Evolutionary conservation across 2,113 vertebrate species (phyloP), one percentile per base, ranked within the genome.

Genomic region (Cynopterus brachyotis): DNA sequence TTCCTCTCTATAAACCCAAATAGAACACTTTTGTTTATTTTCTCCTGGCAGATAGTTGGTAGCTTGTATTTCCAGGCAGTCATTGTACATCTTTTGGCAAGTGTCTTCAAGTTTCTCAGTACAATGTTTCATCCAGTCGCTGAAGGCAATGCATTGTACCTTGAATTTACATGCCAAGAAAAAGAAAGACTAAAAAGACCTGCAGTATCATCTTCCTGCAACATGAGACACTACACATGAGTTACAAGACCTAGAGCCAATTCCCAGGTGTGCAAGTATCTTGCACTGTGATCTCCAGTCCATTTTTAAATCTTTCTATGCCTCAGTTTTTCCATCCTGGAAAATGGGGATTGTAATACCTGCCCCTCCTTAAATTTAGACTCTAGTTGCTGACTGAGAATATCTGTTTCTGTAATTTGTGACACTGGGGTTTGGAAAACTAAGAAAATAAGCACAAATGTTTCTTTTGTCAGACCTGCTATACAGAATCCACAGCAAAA

Each of bases 261-360:
- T 96, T 96, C 83, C 96, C 78, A 93, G 88, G 66, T 85, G 84
- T 78, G 30, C 28, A 20, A 81, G 55, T 79, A 72, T 91, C 81
- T 82, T 88, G 59, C 76, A 86, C 72, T 57, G 19, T 24, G 93
- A 97, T 94, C 96, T 93, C 95, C 90, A 72, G 80, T 67, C n/a
- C 53, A 88, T 66, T 84, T 94, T 97, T 90, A 96, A 94, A 96
- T 95, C 95, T 96, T 94, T 91, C 88, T 79, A 50, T 81, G 85
- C 76, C 84, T 96, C 92, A 78, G 76, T 82, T 93, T 98, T 97
- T 97, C 97, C 95, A 97, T 91, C 89, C 82, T 95, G 96, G 96
- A 96, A 96, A 97, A 90, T 88, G 76, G 59, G 80, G 91, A 93
- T 93, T 89, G 35, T 75, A 79, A 97, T 98, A 96, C 96, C 66